A percentile compares a stretch with the other conserved stretches of the same genome.
Conservation (phyloP, 2,113 vertebrate genomes). For the Mastomys coucha region DNA sequence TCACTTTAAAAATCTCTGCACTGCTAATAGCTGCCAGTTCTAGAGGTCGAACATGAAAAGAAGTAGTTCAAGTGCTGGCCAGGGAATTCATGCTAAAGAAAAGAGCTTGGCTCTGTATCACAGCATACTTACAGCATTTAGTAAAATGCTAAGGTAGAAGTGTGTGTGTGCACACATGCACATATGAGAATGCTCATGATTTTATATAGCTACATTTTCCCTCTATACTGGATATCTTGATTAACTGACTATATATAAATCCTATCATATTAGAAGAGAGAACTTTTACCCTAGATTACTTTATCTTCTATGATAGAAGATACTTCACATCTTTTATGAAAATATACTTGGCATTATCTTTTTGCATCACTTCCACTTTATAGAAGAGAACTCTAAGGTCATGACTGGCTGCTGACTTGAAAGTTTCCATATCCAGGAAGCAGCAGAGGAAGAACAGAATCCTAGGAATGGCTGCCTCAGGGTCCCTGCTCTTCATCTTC, state of each 20-base stretch:
- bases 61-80: not conserved
- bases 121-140: not conserved
- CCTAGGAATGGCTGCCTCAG: not conserved
- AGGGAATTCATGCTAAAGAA: not conserved
- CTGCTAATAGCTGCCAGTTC: not conserved
- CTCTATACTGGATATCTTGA: not conserved
- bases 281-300: not conserved
- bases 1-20: not conserved
- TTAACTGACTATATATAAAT: not conserved
- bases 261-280: not conserved
- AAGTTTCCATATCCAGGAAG: not conserved
- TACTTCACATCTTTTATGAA: not conserved
- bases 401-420: not conserved
- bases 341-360: not conserved
- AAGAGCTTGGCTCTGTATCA: not conserved
- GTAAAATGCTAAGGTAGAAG: not conserved
- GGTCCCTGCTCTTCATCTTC: not conserved
- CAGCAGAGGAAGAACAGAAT: not conserved
- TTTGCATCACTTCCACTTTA: constrained; percentile 11
- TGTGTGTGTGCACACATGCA: not conserved
- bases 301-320: not conserved
- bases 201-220: not conserved
- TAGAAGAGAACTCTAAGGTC: not conserved
- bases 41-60: not conserved
- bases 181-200: not conserved